Base-by-base conservation (phyloP, 2,797 vertebrate species). In the Halcyon smyrnensis region DNA sequence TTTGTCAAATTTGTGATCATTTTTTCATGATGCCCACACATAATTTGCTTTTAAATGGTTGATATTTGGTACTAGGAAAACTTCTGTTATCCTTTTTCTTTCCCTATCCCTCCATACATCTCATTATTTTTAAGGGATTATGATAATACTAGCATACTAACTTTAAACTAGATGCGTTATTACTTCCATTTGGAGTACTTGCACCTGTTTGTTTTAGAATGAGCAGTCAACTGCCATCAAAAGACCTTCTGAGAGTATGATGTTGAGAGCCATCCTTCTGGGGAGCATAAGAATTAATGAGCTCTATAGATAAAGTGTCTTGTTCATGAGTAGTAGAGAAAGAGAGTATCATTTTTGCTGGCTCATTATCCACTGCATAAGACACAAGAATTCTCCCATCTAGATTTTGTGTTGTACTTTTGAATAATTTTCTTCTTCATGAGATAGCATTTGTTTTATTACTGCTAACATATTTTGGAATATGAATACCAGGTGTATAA, bases 391-490 rank as follows among this genome's bases (percentile, higher is more conserved):
- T 89, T 94, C 41, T 92, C 41, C 74, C 39, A 45, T 65, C 34
- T 62, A 69, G 34, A 43, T 84, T 73, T 87, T 84, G 4, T 56
- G 4, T 57, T 91, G 30, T 67, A 34, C 20, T 90, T 62, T 20
- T 57, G 82, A 87, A 62, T 30, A 57, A 3, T 54, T 74, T 57
- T 57, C 85, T 57, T 51, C 36, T 68, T 80, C n/a, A 57, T 92
- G 92, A 84, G 25, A 59, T 50, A 85, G 43, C 14, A 95, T 79
- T 82, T 79, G 3, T 73, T 94, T 59, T 83, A 62, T 89, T 90
- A 59, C 70, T 92, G 23, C 64, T 96, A 89, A 87, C 7, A 36
- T 51, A 12, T 93, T 87, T 78, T 96, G 51, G 64, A 91, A 69
- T 77, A 67, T 77, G 87, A 93, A 54, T 77, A 51, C 70, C 83